These are phyloP conservation scores for Myotis findleyi DNA, from an alignment of 2,797 vertebrate genomes.

Conservation along the genomic window DNA sequence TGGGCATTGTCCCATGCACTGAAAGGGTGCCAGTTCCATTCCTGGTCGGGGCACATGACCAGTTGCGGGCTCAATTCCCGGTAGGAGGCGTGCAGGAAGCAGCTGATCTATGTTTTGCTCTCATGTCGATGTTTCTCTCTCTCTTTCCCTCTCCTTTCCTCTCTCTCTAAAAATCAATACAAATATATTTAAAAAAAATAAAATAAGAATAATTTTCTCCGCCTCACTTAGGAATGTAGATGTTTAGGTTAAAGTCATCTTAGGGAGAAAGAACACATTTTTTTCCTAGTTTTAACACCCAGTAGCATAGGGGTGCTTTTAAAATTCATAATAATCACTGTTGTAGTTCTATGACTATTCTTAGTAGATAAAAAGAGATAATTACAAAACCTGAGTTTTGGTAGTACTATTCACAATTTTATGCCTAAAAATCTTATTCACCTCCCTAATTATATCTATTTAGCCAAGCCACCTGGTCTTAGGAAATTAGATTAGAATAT, in stretches of 20 bases:
- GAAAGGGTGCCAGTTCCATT: neutral
- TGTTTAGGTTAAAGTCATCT: neutral
- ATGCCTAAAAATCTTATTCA: conserved; percentile 30
- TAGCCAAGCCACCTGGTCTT: conserved; percentile 1
- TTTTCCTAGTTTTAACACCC: conserved; percentile 18
- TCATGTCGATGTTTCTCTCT: neutral
- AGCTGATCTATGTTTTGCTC: neutral
- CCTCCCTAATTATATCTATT: neutral
- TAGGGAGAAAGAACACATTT: neutral
- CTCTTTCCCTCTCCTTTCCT: neutral
- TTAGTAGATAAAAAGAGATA: neutral
- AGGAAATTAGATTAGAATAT: conserved; percentile 7
- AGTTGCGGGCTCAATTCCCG: rapidly evolving
- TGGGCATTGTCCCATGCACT: neutral
- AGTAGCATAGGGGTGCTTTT: neutral
- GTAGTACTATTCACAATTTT: conserved; percentile 6
- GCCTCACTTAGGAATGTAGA: neutral
- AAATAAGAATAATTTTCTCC: neutral
- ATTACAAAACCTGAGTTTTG: conserved; percentile 33
- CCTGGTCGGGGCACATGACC: neutral
- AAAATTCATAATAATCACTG: conserved; percentile 40
- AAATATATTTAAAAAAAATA: neutral
- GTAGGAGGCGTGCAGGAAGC: neutral
- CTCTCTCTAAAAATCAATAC: neutral
- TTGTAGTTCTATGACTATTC: neutral